Conservation (phyloP, 2,797 vertebrate genomes). For the Anolis apletophallus region DNA sequence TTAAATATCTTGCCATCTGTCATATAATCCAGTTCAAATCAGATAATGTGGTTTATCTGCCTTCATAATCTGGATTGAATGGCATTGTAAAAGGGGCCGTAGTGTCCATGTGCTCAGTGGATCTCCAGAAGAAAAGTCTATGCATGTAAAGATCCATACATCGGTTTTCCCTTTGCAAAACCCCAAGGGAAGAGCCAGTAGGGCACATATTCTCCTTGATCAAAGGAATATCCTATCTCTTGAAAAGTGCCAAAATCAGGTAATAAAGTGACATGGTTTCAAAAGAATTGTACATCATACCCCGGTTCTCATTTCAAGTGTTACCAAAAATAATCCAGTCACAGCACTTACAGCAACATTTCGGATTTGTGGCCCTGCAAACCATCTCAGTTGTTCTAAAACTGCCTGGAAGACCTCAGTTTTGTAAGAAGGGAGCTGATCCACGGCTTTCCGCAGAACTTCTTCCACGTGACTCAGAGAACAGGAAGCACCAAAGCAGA, state of each 20-base stretch:
- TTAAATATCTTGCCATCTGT: too few species aligned
- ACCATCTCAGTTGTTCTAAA: slow-evolving; percentile 93
- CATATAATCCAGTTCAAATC: too few species aligned
- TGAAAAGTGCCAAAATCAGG: not conserved
- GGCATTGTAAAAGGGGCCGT: too few species aligned
- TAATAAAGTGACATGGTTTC: not conserved
- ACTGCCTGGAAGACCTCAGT: slow-evolving; percentile 87
- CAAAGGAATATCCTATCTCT: not conserved
- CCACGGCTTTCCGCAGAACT: slow-evolving; percentile 77
- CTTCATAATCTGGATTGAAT: too few species aligned
- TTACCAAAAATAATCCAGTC: accelerated
- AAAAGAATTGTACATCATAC: not conserved
- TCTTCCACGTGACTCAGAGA: slow-evolving; percentile 82
- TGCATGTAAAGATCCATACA: not conserved
- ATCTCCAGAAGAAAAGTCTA: not conserved
- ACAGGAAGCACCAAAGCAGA: slow-evolving; percentile 89
- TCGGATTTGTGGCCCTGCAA: slow-evolving; percentile 92
- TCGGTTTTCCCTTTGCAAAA: not conserved
- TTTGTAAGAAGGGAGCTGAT: slow-evolving; percentile 79
- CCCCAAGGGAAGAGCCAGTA: not conserved
- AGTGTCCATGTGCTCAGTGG: too few species aligned
- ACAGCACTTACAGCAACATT: slow-evolving; percentile 90
- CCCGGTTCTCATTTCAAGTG: not conserved
- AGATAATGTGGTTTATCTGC: too few species aligned
- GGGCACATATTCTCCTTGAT: not conserved